Percentiles rank a stretch among this genome's conserved stretches.
Evolutionary conservation across 2,888 invertebrate genomes (phyloP).

Genomic region (Electrophaes corylata): DNA sequence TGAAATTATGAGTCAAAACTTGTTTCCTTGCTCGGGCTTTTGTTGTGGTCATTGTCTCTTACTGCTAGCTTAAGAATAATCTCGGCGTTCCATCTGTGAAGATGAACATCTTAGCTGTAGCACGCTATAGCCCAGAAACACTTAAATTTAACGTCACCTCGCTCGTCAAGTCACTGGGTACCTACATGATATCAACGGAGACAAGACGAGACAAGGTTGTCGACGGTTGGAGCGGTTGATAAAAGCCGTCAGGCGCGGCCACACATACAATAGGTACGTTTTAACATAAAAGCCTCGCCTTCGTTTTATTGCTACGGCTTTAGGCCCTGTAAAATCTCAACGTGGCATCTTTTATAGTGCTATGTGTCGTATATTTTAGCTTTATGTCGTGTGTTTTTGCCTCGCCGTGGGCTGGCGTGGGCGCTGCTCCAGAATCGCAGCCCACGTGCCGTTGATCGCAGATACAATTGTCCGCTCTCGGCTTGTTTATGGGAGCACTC

Average conservation of each 20-base stretch:
- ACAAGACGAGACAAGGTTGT: conserved; percentile 40
- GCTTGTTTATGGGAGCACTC: conserved; percentile 73
- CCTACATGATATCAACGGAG: conserved; percentile 28
- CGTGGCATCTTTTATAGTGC: conserved; percentile 71
- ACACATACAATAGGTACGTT: conserved; percentile 61
- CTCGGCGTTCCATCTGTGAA: conserved; percentile 23
- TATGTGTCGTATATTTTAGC: conserved; percentile 70
- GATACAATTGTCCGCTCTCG: conserved; percentile 74
- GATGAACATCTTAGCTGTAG: conserved; percentile 15
- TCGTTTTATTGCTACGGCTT: conserved; percentile 69
- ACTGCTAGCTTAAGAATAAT: conserved; percentile 26
- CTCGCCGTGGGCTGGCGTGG: conserved; percentile 65
- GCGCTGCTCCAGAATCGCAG: conserved; percentile 77
- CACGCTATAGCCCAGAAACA: conserved; percentile 17
- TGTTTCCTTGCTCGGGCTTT: conserved; percentile 21
- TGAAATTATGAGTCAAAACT: conserved; percentile 26
- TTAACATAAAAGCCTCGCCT: conserved; percentile 66
- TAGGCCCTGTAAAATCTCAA: conserved; percentile 67
- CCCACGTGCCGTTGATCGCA: conserved; percentile 75
- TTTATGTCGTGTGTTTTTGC: conserved; percentile 65
- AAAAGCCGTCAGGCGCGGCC: conserved; percentile 47
- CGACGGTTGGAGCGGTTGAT: conserved; percentile 40
- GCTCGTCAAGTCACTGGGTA: conserved; percentile 24
- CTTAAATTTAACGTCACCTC: conserved; percentile 33
- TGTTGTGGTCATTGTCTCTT: conserved; percentile 30